A percentile compares a stretch with the other conserved stretches of the same genome.
These are phyloP conservation scores for Sphyrna mokarran DNA, from an alignment of 2,113 vertebrate species.

Conservation along the genomic window DNA sequence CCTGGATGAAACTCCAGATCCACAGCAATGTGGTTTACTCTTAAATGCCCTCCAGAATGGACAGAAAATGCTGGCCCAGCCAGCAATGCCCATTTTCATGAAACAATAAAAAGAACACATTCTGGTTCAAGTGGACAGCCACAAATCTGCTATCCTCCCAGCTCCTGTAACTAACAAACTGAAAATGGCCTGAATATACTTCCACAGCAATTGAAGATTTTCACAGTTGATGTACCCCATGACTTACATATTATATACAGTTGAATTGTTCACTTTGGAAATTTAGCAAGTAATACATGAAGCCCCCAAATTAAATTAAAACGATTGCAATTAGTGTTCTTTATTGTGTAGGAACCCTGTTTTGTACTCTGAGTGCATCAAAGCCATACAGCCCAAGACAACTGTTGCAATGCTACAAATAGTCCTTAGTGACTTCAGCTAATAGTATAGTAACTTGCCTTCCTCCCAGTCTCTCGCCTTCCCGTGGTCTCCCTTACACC, in stretches of 20 bases:
- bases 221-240: background rate
- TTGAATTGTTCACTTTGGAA: background rate
- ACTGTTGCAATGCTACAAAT: background rate
- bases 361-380: too few relatives aligned
- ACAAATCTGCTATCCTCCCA: background rate
- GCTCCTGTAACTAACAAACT: background rate
- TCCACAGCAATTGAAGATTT: background rate
- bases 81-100: too few relatives aligned
- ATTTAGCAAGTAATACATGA: background rate
- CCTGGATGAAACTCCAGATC: too few relatives aligned
- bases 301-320: too few relatives aligned
- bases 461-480: background rate
- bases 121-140: background rate
- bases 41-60: too few relatives aligned
- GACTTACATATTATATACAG: background rate
- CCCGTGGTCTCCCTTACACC: background rate
- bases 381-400: too few relatives aligned
- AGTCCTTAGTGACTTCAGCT: too few relatives aligned
- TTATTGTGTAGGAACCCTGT: too few relatives aligned
- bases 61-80: too few relatives aligned
- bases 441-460: background rate
- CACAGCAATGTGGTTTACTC: too few relatives aligned
- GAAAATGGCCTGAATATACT: background rate
- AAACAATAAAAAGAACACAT: too few relatives aligned
- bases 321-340: too few relatives aligned